These are phyloP conservation scores for Coelinius sp. DNA, from an alignment of 2,888 invertebrate species.

Conservation along the genomic window DNA sequence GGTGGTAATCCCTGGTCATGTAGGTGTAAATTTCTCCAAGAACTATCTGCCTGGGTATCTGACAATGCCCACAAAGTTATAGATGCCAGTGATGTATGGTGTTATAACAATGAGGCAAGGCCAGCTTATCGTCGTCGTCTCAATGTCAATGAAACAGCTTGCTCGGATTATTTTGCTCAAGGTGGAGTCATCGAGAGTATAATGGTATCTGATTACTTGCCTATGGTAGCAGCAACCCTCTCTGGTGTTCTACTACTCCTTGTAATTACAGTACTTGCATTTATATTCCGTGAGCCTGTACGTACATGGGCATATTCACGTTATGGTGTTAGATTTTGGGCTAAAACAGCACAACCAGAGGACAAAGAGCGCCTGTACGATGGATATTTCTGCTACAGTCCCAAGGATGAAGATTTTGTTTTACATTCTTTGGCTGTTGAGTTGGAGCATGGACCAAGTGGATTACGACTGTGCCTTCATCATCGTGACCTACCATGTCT, in stretches of 20 bases:
- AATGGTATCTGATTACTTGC: conserved; percentile 87
- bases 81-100: conserved; percentile 85
- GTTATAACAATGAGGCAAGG: conserved; percentile 82
- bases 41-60: conserved; percentile 85
- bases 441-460: conserved; percentile 85
- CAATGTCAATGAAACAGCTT: conserved; percentile 88
- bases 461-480: conserved; percentile 88
- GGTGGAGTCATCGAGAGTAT: conserved; percentile 87
- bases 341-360: conserved; percentile 80
- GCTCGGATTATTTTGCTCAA: conserved; percentile 89
- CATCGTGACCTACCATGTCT: conserved; percentile 86
- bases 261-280: conserved; percentile 82
- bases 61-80: conserved; percentile 86
- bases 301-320: conserved; percentile 90
- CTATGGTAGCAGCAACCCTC: conserved; percentile 85
- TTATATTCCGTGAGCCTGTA: conserved; percentile 88
- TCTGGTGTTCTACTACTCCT: conserved; percentile 84
- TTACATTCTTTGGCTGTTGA: conserved; percentile 87
- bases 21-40: conserved; percentile 89
- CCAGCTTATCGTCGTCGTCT: conserved; percentile 84
- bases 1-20: conserved; percentile 93
- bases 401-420: conserved; percentile 92
- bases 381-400: conserved; percentile 93
- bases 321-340: conserved; percentile 87
- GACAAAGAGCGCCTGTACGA: conserved; percentile 91